A percentile compares a stretch with the other conserved stretches of the same genome.
Evolutionary conservation across 2,797 vertebrate genomes (phyloP).

Genomic region (Steatocranus sp.): DNA sequence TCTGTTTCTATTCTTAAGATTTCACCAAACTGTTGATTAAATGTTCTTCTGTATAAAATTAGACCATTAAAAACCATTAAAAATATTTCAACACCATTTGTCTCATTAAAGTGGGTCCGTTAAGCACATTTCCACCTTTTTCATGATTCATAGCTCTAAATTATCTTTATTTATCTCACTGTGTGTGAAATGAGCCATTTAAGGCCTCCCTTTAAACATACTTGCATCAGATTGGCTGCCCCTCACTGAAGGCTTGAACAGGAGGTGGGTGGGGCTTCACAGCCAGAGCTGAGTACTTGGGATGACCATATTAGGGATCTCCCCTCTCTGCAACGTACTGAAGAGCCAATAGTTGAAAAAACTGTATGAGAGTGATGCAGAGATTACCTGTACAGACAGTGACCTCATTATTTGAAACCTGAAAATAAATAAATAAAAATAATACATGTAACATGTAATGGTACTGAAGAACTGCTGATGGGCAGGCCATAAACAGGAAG

Average conservation of each 20-base stretch:
- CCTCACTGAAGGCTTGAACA: neutral
- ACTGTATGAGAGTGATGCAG: neutral
- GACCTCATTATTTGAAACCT: neutral
- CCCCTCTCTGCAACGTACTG: neutral
- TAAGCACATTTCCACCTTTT: neutral
- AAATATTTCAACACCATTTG: neutral
- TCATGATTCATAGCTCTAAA: neutral
- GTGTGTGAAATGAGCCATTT: neutral
- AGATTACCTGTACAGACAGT: accelerated
- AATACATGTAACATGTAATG: neutral
- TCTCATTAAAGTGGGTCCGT: neutral
- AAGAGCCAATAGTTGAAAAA: neutral
- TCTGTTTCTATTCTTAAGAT: neutral
- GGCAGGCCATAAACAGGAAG: neutral
- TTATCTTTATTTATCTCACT: neutral
- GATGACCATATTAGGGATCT: neutral
- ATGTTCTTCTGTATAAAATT: neutral
- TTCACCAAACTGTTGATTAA: neutral
- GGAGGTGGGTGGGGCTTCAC: neutral
- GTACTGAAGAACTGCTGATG: neutral
- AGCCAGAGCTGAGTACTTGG: neutral
- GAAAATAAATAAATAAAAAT: neutral
- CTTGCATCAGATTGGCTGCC: neutral
- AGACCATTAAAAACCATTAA: neutral
- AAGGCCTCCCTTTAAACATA: neutral